Percentiles rank a stretch among this genome's conserved stretches.
Evolutionary conservation across 2,113 vertebrate species (phyloP).

Genomic region (Clinocottus analis): DNA sequence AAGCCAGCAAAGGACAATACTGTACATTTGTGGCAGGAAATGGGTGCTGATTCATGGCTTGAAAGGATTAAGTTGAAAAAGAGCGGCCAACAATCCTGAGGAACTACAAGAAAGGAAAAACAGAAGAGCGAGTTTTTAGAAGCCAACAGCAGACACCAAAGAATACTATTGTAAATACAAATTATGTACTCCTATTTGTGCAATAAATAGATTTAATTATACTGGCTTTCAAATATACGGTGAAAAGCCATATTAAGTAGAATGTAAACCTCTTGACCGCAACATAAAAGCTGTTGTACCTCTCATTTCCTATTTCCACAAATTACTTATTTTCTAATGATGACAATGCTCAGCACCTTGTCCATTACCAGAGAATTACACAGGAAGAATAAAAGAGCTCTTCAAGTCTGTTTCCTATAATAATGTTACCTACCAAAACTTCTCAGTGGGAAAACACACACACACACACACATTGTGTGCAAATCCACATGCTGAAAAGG

Average conservation of each 20-base stretch:
- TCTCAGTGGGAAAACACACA: not conserved
- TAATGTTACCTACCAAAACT: constrained; percentile 26
- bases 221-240: no score
- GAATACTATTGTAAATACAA: not conserved
- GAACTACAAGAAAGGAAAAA: constrained; percentile 6
- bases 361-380: constrained; percentile 42
- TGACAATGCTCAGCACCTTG: constrained; percentile 50
- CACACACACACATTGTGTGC: not conserved
- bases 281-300: constrained; percentile 5
- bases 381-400: constrained; percentile 62
- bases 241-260: not conserved
- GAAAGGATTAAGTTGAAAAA: constrained; percentile 48
- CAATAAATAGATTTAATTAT: not conserved
- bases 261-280: not conserved
- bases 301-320: constrained; percentile 7
- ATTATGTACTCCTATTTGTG: not conserved
- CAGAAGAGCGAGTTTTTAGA: not conserved
- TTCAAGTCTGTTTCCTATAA: constrained; percentile 45
- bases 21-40: constrained; percentile 49
- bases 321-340: constrained; percentile 24
- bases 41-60: constrained; percentile 39
- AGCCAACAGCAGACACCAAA: constrained; percentile 10
- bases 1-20: constrained; percentile 34
- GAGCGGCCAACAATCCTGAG: not conserved
- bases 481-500: not conserved